Evolutionary conservation across 1,140 invertebrate species (phyloP), one percentile per base, ranked within the genome.

Genomic region (Rhynchophorus ferrugineus): DNA sequence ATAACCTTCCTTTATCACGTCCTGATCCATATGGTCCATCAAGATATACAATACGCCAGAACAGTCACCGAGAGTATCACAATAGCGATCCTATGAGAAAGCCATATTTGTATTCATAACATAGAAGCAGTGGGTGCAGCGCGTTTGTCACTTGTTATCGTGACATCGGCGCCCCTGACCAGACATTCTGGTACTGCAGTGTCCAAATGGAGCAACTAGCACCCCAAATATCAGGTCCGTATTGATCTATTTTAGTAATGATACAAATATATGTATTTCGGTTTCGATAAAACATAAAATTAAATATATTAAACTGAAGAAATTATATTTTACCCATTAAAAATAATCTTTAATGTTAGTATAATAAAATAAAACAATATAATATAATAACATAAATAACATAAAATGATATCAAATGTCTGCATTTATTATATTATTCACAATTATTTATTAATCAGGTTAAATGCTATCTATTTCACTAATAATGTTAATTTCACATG

Each of bases 61-160:
- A n/a, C 20, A 41, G 16, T 17, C 14, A n/a, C n/a, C 14, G 16
- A 18, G n/a, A 42, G 14, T 16, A 21, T 11, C 5, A 42, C 19
- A 49, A 13, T 18, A 13, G 48, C 34, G 38, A 50, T 41, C 46
- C 49, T 59, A 59, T 59, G 58, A 54, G 49, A 54, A 59, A 45
- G 36, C 44, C 51, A 51, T 60, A 60, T 66, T 66, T 62, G 64
- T 66, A 66, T 66, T 66, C 64, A 66, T 66, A 66, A 66, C 64
- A 64, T 61, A 58, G 61, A 58, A 61, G 61, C 47, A 52, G 38
- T 64, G 63, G 65, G 63, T 61, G 65, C 65, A 64, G 61, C 62
- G 49, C 63, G 60, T 67, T 65, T 63, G 65, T 67, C 65, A 67
- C 65, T 51, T 60, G 63, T 67, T 67, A 67, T 67, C 65, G 56